Percentiles rank a stretch among this genome's conserved stretches.
Conservation (phyloP, 1,140 invertebrate species). For the Euborellia annulipes region DNA sequence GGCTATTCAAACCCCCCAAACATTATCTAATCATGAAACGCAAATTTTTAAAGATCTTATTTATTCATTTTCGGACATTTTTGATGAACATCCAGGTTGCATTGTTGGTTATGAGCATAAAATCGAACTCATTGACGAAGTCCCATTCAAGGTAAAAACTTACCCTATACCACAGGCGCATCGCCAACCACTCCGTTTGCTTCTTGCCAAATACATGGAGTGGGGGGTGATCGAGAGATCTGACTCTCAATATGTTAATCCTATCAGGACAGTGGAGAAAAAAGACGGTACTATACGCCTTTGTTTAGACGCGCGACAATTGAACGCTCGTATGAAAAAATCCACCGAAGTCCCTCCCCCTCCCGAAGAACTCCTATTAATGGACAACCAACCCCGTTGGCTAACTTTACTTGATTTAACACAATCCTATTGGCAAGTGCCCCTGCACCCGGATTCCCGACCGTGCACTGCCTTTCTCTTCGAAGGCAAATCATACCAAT, state of each 20-base stretch:
- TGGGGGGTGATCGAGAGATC: slow-evolving; percentile 16
- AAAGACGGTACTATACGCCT: slow-evolving; percentile 18
- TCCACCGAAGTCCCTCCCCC: slow-evolving; percentile 6
- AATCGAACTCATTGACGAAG: background rate
- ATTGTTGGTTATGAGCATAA: slow-evolving; percentile 3
- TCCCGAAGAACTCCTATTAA: no score
- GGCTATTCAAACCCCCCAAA: no score
- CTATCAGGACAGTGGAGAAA: slow-evolving; percentile 20
- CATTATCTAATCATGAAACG: no score
- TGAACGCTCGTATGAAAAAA: slow-evolving; percentile 21
- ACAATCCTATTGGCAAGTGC: slow-evolving; percentile 25
- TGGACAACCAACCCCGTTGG: no score
- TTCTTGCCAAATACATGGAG: slow-evolving; percentile 14
- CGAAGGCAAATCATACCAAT: slow-evolving; percentile 20
- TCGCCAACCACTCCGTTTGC: slow-evolving; percentile 8
- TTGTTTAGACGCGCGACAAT: slow-evolving; percentile 21
- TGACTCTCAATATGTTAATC: slow-evolving; percentile 22
- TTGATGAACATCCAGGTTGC: background rate
- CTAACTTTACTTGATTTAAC: slow-evolving; percentile 22
- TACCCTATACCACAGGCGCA: slow-evolving; percentile 14
- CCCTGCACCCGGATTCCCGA: slow-evolving; percentile 15
- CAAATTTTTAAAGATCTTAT: no score
- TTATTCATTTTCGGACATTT: no score
- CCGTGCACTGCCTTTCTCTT: slow-evolving; percentile 23
- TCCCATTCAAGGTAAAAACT: slow-evolving; percentile 5